Percentiles rank a stretch among this genome's conserved stretches.
phyloP scores from a whole-genome alignment of 2,113 vertebrate species.

The Labeo catla region DNA sequence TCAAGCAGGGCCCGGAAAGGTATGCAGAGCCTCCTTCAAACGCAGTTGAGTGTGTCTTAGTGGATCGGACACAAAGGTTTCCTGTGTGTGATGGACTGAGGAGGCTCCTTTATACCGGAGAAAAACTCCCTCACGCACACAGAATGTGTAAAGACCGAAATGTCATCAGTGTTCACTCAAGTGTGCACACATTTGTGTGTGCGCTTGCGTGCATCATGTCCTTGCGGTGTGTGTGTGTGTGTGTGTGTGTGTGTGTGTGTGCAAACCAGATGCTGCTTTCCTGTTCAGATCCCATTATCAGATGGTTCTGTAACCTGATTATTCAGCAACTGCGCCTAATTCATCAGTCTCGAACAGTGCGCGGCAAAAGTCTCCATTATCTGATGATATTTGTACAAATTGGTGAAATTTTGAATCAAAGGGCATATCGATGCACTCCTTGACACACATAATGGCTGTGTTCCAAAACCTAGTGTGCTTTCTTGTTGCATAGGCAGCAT shows the following conservation, averaged over 20 bases:
- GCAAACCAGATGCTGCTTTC: slow-evolving; percentile 59
- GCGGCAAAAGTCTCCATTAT: slow-evolving; percentile 26
- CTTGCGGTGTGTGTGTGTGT: slow-evolving; percentile 37
- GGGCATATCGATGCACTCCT: background rate
- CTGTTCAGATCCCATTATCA: slow-evolving; percentile 57
- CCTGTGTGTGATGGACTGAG: slow-evolving; percentile 67
- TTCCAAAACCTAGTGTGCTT: background rate
- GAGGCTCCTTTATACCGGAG: slow-evolving; percentile 71
- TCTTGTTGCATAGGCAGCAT: background rate
- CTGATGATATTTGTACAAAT: slow-evolving; percentile 22
- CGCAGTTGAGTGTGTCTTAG: slow-evolving; percentile 68
- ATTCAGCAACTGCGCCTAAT: slow-evolving; percentile 48
- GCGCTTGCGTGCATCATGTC: slow-evolving; percentile 27
- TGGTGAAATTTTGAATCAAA: slow-evolving; percentile 11
- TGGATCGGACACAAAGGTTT: slow-evolving; percentile 66
- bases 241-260: slow-evolving; percentile 41
- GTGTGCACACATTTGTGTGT: slow-evolving; percentile 42
- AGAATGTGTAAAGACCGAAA: slow-evolving; percentile 48
- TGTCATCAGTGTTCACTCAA: slow-evolving; percentile 52
- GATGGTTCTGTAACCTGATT: slow-evolving; percentile 54
- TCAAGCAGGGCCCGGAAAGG: slow-evolving; percentile 51
- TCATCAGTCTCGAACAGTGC: slow-evolving; percentile 43
- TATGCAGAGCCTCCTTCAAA: slow-evolving; percentile 65
- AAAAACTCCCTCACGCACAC: slow-evolving; percentile 65
- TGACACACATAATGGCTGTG: background rate